Conservation (phyloP, 64 coral and sea anemone genomes). For the Catalaphyllia jardinei region DNA sequence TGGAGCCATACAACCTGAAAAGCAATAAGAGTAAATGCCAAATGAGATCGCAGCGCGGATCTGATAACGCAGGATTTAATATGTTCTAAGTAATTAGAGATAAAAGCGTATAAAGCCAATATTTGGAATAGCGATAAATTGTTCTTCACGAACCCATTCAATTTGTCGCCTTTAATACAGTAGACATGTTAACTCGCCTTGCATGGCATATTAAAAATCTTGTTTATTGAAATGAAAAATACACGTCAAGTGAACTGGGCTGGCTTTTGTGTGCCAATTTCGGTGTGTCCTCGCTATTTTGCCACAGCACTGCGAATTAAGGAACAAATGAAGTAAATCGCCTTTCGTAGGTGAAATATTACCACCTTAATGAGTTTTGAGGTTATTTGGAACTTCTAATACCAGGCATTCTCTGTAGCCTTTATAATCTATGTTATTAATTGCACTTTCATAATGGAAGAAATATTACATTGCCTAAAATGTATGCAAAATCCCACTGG, state of each 20-base stretch:
- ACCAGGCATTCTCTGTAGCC: constrained; percentile 59
- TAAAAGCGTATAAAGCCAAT: constrained; percentile 95
- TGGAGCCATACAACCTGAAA: constrained; percentile 96
- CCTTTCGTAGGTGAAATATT: constrained; percentile 46
- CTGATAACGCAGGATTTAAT: constrained; percentile 91
- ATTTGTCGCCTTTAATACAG: constrained; percentile 80
- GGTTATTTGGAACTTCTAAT: constrained; percentile 75
- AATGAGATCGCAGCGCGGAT: constrained; percentile 60
- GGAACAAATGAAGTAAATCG: constrained; percentile 51
- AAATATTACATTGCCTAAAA: constrained; percentile 87
- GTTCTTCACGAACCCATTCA: constrained; percentile 76
- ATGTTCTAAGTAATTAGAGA: constrained; percentile 93
- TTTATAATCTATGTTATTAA: constrained; percentile 88
- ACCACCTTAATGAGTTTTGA: constrained; percentile 77
- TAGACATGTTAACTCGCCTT: constrained; percentile 72
- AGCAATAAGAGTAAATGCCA: constrained; percentile 42
- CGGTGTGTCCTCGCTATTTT: constrained; percentile 32
- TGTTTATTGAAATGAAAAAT: constrained; percentile 72
- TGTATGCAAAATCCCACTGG: constrained; percentile 68
- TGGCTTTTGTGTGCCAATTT: constrained; percentile 57
- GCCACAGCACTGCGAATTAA: constrained; percentile 43
- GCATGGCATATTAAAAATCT: constrained; percentile 81
- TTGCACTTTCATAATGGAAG: constrained; percentile 79
- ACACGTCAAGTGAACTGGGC: constrained; percentile 33
- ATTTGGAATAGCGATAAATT: constrained; percentile 97